Evolutionary conservation across 2,888 invertebrate genomes (phyloP).

Genomic region (Macaria notata): DNA sequence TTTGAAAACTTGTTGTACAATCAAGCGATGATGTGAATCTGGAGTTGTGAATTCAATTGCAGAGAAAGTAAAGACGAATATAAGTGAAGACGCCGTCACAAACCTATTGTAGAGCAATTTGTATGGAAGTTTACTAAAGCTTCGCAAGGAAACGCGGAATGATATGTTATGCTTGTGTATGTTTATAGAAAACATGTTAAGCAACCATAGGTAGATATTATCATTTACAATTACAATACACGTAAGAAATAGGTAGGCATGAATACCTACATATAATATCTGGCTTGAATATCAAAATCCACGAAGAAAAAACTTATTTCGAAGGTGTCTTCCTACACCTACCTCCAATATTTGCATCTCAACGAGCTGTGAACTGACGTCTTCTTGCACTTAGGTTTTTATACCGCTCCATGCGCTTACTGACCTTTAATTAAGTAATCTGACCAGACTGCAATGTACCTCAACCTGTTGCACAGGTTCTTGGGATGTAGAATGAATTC

Average conservation of each 20-base stretch:
- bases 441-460: conserved; percentile 20
- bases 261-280: no score
- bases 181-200: no score
- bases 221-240: no score
- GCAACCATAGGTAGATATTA: no score
- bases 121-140: conserved; percentile 9
- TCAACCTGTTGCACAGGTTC: conserved; percentile 27
- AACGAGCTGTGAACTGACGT: conserved; percentile 3
- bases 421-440: conserved; percentile 28
- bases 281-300: no score
- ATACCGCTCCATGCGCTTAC: conserved; percentile 11
- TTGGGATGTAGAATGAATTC: conserved; percentile 23
- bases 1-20: conserved; percentile 6
- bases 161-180: no score
- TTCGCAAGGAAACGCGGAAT: conserved; percentile 2
- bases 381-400: conserved; percentile 11
- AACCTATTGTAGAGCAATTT: conserved; percentile 9
- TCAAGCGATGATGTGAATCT: conserved; percentile 5
- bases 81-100: conserved; percentile 3
- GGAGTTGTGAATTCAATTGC: conserved; percentile 3
- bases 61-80: conserved; percentile 10
- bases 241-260: no score
- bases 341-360: conserved; percentile 2
- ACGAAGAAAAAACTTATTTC: no score
- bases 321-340: neutral